A percentile compares a stretch with the other conserved stretches of the same genome.
These are phyloP conservation scores for Phymorhynchus buccinoides DNA, from an alignment of 1,140 invertebrate genomes.

Conservation along the genomic window DNA sequence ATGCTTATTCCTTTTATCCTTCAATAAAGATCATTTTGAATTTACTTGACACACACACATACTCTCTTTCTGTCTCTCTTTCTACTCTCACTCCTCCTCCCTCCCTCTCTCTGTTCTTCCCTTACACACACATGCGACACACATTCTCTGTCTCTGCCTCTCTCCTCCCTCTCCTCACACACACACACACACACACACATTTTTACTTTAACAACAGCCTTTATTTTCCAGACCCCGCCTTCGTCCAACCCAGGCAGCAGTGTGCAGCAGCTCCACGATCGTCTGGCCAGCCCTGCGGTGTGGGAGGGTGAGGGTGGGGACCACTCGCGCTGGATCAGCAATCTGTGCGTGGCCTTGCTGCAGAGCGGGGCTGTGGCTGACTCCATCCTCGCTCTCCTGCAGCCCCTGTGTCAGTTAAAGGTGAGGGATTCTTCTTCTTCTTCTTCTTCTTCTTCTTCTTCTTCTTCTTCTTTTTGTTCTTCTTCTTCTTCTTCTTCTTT, in stretches of 20 bases:
- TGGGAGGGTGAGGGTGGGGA: slow-evolving; percentile 60
- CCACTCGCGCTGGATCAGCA: slow-evolving; percentile 65
- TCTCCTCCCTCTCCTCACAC: too few relatives aligned
- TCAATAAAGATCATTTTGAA: too few relatives aligned
- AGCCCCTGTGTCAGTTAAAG: slow-evolving; percentile 76
- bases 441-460: too few relatives aligned
- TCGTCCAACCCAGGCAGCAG: not conserved
- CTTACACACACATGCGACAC: too few relatives aligned
- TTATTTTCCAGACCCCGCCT: not conserved
- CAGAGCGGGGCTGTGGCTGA: slow-evolving; percentile 72
- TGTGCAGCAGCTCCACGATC: slow-evolving; percentile 43
- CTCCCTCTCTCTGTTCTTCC: too few relatives aligned
- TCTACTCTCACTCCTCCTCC: too few relatives aligned
- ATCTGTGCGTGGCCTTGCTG: slow-evolving; percentile 67
- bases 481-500: too few relatives aligned
- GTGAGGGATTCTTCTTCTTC: slow-evolving; percentile 53
- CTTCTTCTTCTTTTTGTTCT: too few relatives aligned
- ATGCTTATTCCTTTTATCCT: too few relatives aligned
- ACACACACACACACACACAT: not conserved
- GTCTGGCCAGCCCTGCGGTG: slow-evolving; percentile 54
- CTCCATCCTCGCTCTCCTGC: slow-evolving; percentile 74
- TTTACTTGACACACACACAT: too few relatives aligned
- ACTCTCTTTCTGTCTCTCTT: too few relatives aligned
- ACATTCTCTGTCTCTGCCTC: too few relatives aligned
- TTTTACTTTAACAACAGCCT: not conserved